Percentiles rank a stretch among this genome's conserved stretches.
Evolutionary conservation across 2,113 vertebrate genomes (phyloP).

Genomic region (Paramormyrops kingsleyae): DNA sequence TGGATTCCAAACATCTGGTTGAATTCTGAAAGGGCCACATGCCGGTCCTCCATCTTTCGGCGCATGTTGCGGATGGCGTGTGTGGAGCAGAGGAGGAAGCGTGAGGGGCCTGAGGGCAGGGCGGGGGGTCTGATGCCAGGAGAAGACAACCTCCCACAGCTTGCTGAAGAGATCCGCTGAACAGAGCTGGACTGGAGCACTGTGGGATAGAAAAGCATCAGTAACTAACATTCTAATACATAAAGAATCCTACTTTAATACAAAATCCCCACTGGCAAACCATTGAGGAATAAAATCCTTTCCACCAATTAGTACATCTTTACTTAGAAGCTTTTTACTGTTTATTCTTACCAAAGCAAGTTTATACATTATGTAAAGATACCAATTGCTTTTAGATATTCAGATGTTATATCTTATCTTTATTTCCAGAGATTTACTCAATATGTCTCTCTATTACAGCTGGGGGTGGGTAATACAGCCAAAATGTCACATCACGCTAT

Average conservation of each 20-base stretch:
- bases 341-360: neutral
- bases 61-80: constrained; percentile 84
- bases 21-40: constrained; percentile 71
- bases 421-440: neutral
- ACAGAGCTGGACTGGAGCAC: constrained; percentile 69
- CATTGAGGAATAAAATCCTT: neutral
- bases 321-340: neutral
- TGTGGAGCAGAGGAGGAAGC: constrained; percentile 58
- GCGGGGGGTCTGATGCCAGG: constrained; percentile 61
- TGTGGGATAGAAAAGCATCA: constrained; percentile 24
- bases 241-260: neutral
- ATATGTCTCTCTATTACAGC: neutral
- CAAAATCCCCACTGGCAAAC: neutral
- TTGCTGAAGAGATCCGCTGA: constrained; percentile 69
- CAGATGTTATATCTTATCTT: neutral
- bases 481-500: no score
- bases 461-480: neutral
- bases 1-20: constrained; percentile 77
- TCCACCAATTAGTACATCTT: neutral
- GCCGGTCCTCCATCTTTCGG: constrained; percentile 93
- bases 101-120: constrained; percentile 11
- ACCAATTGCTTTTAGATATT: neutral
- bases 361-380: neutral
- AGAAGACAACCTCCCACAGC: constrained; percentile 60
- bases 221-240: neutral